These are phyloP conservation scores for Indicator maculatus DNA, from an alignment of 2,113 vertebrate genomes.

Conservation along the genomic window DNA sequence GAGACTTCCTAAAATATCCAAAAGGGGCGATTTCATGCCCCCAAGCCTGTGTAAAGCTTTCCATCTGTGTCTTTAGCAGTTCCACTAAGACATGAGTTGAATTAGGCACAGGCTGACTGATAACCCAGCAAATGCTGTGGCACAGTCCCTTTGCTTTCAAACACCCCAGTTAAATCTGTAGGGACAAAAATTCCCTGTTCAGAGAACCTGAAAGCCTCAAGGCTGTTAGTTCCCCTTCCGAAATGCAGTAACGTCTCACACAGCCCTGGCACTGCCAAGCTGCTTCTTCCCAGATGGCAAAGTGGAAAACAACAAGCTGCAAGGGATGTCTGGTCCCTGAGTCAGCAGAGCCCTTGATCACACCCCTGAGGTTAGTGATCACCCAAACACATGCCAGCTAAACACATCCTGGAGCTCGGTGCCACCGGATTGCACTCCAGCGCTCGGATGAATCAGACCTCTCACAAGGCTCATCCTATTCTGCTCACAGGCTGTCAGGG, in stretches of 20 bases:
- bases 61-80: neutral
- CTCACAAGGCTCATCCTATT: neutral
- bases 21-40: neutral
- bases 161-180: neutral
- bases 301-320: conserved; percentile 57
- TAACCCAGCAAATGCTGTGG: neutral
- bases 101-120: neutral
- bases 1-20: neutral
- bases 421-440: neutral
- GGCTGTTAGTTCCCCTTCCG: conserved; percentile 21
- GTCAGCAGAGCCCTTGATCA: conserved; percentile 46
- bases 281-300: conserved; percentile 56
- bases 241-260: conserved; percentile 34
- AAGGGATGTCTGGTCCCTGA: conserved; percentile 46
- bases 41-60: neutral
- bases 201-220: conserved; percentile 9
- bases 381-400: conserved; percentile 19
- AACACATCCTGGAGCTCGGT: neutral
- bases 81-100: neutral
- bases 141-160: neutral
- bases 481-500: neutral
- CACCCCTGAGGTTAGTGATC: conserved; percentile 19
- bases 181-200: neutral
- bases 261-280: conserved; percentile 49
- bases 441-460: neutral